A percentile compares a stretch with the other conserved stretches of the same genome.
These are phyloP conservation scores for Drosophila meridiana DNA, from an alignment of 2,888 invertebrate genomes.

Conservation along the genomic window DNA sequence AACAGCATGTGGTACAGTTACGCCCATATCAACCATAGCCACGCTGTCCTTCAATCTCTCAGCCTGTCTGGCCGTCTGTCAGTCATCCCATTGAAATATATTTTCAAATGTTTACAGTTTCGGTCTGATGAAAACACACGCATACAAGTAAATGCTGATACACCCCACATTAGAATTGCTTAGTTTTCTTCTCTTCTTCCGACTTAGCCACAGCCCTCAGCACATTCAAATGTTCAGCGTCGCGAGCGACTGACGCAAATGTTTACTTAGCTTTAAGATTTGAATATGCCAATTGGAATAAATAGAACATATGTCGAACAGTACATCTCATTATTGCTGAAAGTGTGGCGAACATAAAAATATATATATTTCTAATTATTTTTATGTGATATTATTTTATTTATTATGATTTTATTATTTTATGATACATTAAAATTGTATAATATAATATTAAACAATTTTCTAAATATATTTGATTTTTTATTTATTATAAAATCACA, in stretches of 20 bases:
- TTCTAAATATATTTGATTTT: too few species aligned
- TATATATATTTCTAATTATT: not conserved
- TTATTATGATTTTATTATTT: too few species aligned
- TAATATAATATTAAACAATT: too few species aligned
- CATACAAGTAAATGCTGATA: conserved; percentile 29
- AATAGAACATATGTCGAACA: conserved; percentile 9
- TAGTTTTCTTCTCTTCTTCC: not conserved
- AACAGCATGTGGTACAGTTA: conserved; percentile 4
- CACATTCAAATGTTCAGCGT: not conserved
- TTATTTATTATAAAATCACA: too few species aligned
- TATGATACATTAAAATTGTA: too few species aligned
- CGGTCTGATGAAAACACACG: conserved; percentile 19
- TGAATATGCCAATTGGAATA: conserved; percentile 8
- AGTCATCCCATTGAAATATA: conserved; percentile 20
- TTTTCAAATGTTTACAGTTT: conserved; percentile 52
- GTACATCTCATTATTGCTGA: not conserved
- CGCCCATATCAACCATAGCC: conserved; percentile 15
- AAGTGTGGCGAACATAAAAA: not conserved
- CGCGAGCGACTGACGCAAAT: conserved; percentile 22
- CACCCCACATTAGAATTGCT: conserved; percentile 9
- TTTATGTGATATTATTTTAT: too few species aligned
- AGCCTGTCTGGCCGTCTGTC: conserved; percentile 1
- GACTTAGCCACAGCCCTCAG: not conserved
- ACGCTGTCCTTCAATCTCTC: conserved; percentile 4
- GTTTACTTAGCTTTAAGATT: conserved; percentile 24